Conservation (phyloP, 2,797 vertebrate species). For the Corythornis leucogaster region DNA sequence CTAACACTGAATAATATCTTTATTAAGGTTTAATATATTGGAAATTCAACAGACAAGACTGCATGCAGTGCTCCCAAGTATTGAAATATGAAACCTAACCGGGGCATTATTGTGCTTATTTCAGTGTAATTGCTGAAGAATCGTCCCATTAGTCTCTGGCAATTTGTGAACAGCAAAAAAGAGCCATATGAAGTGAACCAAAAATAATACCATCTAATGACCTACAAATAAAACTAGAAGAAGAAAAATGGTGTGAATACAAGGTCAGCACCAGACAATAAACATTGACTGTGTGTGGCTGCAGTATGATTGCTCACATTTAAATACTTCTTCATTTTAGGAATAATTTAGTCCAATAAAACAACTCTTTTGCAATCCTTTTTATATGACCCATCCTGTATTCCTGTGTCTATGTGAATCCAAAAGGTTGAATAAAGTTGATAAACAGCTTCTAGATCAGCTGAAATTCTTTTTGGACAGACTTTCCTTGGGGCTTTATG, state of each 20-base stretch:
- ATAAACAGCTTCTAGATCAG: not conserved
- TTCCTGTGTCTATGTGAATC: not conserved
- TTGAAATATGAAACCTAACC: conserved; percentile 36
- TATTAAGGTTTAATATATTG: not conserved
- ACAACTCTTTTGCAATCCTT: not conserved
- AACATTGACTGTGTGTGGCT: not conserved
- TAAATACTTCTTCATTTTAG: conserved; percentile 54
- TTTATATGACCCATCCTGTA: conserved; percentile 18
- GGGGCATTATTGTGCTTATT: not conserved
- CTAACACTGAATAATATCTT: not conserved
- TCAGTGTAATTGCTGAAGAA: conserved; percentile 43
- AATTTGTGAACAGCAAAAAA: not conserved
- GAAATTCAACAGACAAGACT: not conserved
- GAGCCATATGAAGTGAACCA: not conserved
- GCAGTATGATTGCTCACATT: not conserved
- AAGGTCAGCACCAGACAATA: conserved; percentile 27
- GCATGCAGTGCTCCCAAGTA: not conserved
- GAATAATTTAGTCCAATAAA: not conserved
- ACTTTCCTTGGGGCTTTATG: not conserved
- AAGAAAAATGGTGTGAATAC: conserved; percentile 45
- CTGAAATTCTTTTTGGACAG: not conserved
- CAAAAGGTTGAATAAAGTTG: not conserved
- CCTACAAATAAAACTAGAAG: conserved; percentile 7
- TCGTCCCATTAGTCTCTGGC: conserved; percentile 21
- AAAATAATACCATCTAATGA: conserved; percentile 35